Percentiles rank a stretch among this genome's conserved stretches.
Conservation (phyloP, 2,888 invertebrate genomes). For the Lypha dubia region DNA sequence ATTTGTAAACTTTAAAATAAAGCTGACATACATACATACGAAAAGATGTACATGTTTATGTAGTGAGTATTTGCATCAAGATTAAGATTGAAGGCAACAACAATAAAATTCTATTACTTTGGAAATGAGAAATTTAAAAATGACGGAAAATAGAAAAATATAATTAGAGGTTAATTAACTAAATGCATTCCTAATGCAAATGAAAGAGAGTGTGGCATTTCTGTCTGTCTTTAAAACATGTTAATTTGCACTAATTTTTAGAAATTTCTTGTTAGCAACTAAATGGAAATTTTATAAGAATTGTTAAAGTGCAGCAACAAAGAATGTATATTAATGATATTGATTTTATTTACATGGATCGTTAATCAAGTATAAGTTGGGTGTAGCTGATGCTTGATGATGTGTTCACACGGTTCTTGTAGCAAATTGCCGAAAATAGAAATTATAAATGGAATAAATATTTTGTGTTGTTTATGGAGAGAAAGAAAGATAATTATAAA, state of each 20-base stretch:
- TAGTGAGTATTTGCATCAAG: not conserved
- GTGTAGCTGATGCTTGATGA: slow-evolving; percentile 16
- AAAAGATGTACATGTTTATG: not conserved
- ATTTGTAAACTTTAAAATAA: slow-evolving; percentile 35
- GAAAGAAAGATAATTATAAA: no score
- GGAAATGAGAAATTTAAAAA: slow-evolving; percentile 17
- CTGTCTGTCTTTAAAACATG: not conserved
- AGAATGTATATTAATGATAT: not conserved
- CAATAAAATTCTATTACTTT: slow-evolving; percentile 23
- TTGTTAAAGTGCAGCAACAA: not conserved
- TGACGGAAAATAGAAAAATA: slow-evolving; percentile 27
- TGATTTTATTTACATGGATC: not conserved
- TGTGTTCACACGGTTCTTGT: not conserved
- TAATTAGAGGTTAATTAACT: slow-evolving; percentile 2
- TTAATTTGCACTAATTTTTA: slow-evolving; percentile 14
- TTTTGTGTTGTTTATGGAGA: no score
- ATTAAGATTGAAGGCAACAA: not conserved
- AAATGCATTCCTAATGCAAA: slow-evolving; percentile 3
- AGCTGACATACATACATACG: no score
- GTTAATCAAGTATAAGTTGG: slow-evolving; percentile 25
- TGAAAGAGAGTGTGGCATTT: not conserved
- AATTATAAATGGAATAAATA: no score
- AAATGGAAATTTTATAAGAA: not conserved
- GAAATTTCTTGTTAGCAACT: slow-evolving; percentile 9
- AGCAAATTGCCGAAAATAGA: not conserved